Evolutionary conservation across 2,888 invertebrate genomes (phyloP), one percentile per base, ranked within the genome.

Genomic region (Oscheius onirici): DNA sequence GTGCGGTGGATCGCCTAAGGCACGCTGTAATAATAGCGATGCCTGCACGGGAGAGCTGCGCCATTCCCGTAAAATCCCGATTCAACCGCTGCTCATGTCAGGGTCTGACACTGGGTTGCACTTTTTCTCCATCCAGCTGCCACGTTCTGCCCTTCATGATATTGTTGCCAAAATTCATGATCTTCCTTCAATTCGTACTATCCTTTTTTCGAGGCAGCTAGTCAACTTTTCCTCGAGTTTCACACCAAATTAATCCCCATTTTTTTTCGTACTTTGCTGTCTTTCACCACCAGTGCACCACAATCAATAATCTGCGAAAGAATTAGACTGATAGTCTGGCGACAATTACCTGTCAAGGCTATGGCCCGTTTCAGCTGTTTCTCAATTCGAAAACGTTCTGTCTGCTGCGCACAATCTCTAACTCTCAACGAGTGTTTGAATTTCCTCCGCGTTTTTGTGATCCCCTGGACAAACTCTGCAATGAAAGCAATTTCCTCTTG

Each of bases 11-110:
- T 63, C 63, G 63, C 63, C 63, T 46, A 46, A 46, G 63, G 57
- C 58, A 26, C 69, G 78, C 75, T 79, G 78, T 79, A 79, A 79
- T 76, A 78, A 78, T 63, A 63, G 63, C 63, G 46, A 63, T 63
- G 63, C 49, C 46, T 49, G 49, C 63, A 46, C 63, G 63, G 49
- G 49, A 49, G 49, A 49, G 44, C n/a, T 22, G 17, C 40, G 58
- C 43, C 58, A 58, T 58, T 58, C 58, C 24, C 58, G 58, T 58
- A 20, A 43, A 46, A 40, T 17, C 58, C 41, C 40, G 6, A 41
- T 58, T 43, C 34, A 8, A 34, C 34, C 34, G 34, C 34, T 34
- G 34, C 34, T 34, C 34, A 34, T 34, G 34, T 34, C 34, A 34
- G 34, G 8, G 34, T 34, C 34, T 34, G 34, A 34, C 34, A 8